Evolutionary conservation across 2,888 invertebrate genomes (phyloP), one percentile per base, ranked within the genome.

Genomic region (Drosophila buzzatii): DNA sequence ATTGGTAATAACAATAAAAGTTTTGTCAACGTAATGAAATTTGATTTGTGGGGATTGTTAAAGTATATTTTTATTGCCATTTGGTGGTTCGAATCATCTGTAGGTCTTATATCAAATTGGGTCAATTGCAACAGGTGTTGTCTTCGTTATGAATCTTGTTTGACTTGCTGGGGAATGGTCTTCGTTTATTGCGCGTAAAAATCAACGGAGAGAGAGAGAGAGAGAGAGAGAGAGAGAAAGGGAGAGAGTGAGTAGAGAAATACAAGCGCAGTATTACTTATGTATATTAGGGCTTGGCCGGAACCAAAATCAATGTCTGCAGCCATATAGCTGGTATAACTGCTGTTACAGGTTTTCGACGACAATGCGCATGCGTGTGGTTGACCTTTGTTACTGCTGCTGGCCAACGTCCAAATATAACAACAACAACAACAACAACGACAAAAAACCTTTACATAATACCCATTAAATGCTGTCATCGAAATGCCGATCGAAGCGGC

Each of bases 391-490:
- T 47, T 63, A 18, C 42, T 41, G 45, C 57, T 41, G 39, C 16
- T 65, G 65, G 51, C 56, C 68, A 39, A 23, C 18, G 53, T 47
- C 47, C 51, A 39, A 42, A 35, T 9, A 35, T 35, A 42, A 35
- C 3, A 14, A 27, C 35, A 69, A 42, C 44, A 44, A n/a, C 41
- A 60, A 16, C 37, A 37, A 39, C 27, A 27, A 3, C 23, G 23
- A 23, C 23, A 23, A 23, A 18, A 71, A 73, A 69, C 45, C 70
- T 70, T 83, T 84, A 85, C 74, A 88, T 88, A 84, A 83, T 82
- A 82, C 59, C 72, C 83, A 80, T 85, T 88, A 85, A 84, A 84
- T 84, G 83, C 89, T 88, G 89, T 88, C 83, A 84, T 84, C 83
- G 80, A 88, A 85, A 85, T 79, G 79, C 79, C 79, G 79, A 70